phyloP scores from a whole-genome alignment of 2,113 vertebrate genomes.

The Mola mola region DNA sequence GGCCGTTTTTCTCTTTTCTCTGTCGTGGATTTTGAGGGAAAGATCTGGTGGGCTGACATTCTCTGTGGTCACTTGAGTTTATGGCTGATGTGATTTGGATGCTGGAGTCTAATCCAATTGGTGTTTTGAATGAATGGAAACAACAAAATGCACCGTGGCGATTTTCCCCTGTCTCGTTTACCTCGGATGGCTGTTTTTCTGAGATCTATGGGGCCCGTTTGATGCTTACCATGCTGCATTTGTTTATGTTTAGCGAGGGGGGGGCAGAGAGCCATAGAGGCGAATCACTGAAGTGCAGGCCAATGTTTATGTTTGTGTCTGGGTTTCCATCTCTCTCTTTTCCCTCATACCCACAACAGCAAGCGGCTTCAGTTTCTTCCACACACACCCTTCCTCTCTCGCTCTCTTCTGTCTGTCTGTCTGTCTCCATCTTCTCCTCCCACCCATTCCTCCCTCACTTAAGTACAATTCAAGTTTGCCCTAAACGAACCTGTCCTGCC shows the following conservation, averaged over 20 bases:
- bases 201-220: conserved; percentile 45
- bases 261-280: conserved; percentile 44
- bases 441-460: conserved; percentile 17
- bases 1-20: conserved; percentile 36
- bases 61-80: conserved; percentile 36
- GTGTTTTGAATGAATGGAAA: conserved; percentile 47
- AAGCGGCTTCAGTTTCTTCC: conserved; percentile 44
- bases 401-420: conserved; percentile 16
- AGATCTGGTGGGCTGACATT: conserved; percentile 38
- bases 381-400: conserved; percentile 4
- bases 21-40: conserved; percentile 45
- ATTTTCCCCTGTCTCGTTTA: conserved; percentile 44
- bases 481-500: conserved; percentile 9
- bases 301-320: conserved; percentile 82
- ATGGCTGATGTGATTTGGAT: conserved; percentile 37
- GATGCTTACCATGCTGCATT: conserved; percentile 69
- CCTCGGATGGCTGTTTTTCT: conserved; percentile 37
- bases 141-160: conserved; percentile 31
- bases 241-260: conserved; percentile 60
- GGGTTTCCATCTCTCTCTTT: conserved; percentile 60
- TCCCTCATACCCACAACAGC: conserved; percentile 64
- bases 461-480: conserved; percentile 35
- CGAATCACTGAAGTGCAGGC: conserved; percentile 70
- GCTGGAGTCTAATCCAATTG: conserved; percentile 26
- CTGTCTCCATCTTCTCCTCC: too few species aligned